A percentile compares a stretch with the other conserved stretches of the same genome.
Evolutionary conservation across 2,888 invertebrate species (phyloP).

Genomic region (Cerceris ruficornis): DNA sequence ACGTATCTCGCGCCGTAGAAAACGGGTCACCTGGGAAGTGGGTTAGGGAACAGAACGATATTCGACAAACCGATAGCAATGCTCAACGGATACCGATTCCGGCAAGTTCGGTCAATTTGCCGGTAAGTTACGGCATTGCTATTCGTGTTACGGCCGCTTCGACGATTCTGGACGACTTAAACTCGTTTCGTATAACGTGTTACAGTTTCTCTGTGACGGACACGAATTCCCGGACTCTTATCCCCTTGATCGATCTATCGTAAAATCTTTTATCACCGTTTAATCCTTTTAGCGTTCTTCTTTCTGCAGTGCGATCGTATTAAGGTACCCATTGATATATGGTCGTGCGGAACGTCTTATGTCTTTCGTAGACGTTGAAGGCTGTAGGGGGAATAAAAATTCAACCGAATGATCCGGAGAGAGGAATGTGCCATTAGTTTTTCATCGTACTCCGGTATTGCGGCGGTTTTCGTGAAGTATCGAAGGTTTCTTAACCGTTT

Average conservation of each 20-base stretch:
- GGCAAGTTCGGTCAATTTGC: conserved; percentile 56
- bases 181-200: conserved; percentile 27
- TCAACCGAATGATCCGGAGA: conserved; percentile 1
- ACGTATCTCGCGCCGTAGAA: conserved; percentile 2
- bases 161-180: conserved; percentile 11
- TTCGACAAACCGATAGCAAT: conserved; percentile 26
- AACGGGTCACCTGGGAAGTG: conserved; percentile 21
- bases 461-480: neutral
- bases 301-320: neutral
- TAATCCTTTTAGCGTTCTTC: conserved; percentile 48
- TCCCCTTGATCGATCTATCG: conserved; percentile 21
- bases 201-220: conserved; percentile 16
- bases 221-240: conserved; percentile 14
- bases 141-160: conserved; percentile 32
- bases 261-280: conserved; percentile 56
- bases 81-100: conserved; percentile 42
- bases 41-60: conserved; percentile 16
- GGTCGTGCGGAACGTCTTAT: conserved; percentile 31
- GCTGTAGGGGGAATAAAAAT: conserved; percentile 45
- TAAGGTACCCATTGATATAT: conserved; percentile 16
- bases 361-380: conserved; percentile 24
- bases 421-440: conserved; percentile 31
- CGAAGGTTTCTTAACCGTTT: neutral
- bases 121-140: conserved; percentile 54
- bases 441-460: conserved; percentile 21